Evolutionary conservation across 2,113 vertebrate genomes (phyloP), one percentile per base, ranked within the genome.

Genomic region (Tichodroma muraria): DNA sequence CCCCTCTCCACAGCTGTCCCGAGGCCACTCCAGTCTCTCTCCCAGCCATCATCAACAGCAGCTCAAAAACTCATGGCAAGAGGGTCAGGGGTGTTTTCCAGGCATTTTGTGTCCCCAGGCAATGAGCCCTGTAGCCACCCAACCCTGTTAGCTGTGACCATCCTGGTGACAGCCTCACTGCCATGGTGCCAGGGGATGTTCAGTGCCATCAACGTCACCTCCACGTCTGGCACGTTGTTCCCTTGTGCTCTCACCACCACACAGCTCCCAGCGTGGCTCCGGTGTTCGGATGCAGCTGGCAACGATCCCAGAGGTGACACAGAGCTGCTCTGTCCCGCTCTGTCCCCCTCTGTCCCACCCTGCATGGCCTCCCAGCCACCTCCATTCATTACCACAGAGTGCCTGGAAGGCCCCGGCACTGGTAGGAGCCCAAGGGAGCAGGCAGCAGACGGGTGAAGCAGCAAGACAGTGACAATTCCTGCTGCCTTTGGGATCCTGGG

Each of bases 261-360:
- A 15, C 20, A 33, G 16, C n/a, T 71, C 31, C 59, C 52, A 37
- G 63, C 54, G 11, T 4, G 60, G 79, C 53, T 53, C 47, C 1
- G 6, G 38, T 11, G 37, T 38, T 72, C 0, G 1, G 50, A 37
- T 52, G 60, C 1, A 6, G 8, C 49, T 37, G 60, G 49, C 15
- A 45, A 11, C 0, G 6, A 30, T n/a, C 8, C 45, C 33, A 40
- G 35, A 4, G 10, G 65, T 81, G 70, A 35, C 60, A 53, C 49
- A 25, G 65, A 59, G 25, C 47, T 60, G 9, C 28, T 20, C 27
- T 75, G 63, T 80, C 47, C 45, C 45, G 6, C 25, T 2, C 27
- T 38, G 37, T 40, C 60, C 60, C 44, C 1, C 23, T 23, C 57
- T 47, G 45, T 47, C 45, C 45, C 21, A 11, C 45, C 15, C 45